Evolutionary conservation across 1,140 invertebrate species (phyloP).

Genomic region (Drosophila yakuba): DNA sequence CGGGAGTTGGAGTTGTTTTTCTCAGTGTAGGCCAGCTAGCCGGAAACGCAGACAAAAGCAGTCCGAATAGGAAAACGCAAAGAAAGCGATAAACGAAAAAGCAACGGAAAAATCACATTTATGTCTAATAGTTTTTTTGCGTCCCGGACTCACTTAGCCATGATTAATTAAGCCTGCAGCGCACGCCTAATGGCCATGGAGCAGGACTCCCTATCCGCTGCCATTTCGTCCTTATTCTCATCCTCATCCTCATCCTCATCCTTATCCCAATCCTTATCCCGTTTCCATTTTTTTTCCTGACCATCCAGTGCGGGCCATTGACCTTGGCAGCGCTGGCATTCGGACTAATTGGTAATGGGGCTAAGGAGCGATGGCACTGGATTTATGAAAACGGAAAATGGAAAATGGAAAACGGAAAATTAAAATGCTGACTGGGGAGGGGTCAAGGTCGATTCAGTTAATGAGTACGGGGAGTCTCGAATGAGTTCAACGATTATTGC

Average conservation of each 20-base stretch:
- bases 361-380: constrained; percentile 15
- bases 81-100: constrained; percentile 37
- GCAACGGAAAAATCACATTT: constrained; percentile 65
- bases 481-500: constrained; percentile 20
- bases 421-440: constrained; percentile 6
- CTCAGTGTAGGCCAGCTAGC: constrained; percentile 28
- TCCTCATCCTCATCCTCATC: neutral
- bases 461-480: constrained; percentile 14
- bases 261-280: constrained; percentile 9
- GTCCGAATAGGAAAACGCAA: constrained; percentile 19
- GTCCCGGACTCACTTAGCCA: constrained; percentile 61
- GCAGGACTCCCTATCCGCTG: constrained; percentile 20
- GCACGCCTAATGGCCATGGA: constrained; percentile 65
- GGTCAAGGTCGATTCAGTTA: constrained; percentile 38
- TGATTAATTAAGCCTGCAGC: constrained; percentile 76
- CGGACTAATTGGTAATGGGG: constrained; percentile 46
- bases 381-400: constrained; percentile 26
- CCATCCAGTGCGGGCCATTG: constrained; percentile 35
- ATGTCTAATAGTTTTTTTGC: constrained; percentile 64
- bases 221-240: constrained; percentile 20
- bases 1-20: neutral
- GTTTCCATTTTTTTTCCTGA: neutral
- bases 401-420: constrained; percentile 26
- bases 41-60: constrained; percentile 55
- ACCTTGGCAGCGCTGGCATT: constrained; percentile 34